These are phyloP conservation scores for Eclectus roratus DNA, from an alignment of 2,113 vertebrate genomes.

Conservation along the genomic window DNA sequence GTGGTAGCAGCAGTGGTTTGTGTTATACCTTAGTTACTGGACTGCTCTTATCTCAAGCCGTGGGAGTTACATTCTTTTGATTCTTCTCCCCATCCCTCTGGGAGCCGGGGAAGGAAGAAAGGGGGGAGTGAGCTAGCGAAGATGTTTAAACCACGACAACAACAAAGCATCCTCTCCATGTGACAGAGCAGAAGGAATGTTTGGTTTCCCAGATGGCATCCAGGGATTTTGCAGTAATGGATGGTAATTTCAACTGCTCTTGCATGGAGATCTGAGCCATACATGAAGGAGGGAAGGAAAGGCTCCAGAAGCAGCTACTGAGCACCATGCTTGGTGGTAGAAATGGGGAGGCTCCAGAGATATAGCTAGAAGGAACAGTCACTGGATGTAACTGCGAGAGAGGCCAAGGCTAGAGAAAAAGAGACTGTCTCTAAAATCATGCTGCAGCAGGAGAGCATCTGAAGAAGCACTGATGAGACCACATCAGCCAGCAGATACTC, in stretches of 20 bases:
- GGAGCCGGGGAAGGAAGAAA: neutral
- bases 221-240: neutral
- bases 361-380: neutral
- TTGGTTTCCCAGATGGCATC: conserved; percentile 13
- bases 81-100: neutral
- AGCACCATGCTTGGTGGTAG: fast-evolving
- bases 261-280: neutral
- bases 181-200: conserved; percentile 3
- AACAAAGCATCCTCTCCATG: neutral
- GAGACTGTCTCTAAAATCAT: neutral
- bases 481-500: neutral
- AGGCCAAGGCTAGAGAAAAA: neutral
- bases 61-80: neutral
- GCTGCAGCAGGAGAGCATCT: neutral
- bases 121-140: neutral
- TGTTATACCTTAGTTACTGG: neutral
- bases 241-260: neutral
- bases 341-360: neutral
- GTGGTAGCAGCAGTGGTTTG: neutral
- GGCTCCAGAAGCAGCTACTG: neutral
- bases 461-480: neutral
- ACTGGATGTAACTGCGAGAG: fast-evolving
- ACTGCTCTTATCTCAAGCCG: neutral
- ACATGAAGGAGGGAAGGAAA: neutral
- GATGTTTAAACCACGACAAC: neutral